Percentiles rank a stretch among this genome's conserved stretches.
Conservation (phyloP, 1,140 invertebrate genomes). For the Orchestia grillus region DNA sequence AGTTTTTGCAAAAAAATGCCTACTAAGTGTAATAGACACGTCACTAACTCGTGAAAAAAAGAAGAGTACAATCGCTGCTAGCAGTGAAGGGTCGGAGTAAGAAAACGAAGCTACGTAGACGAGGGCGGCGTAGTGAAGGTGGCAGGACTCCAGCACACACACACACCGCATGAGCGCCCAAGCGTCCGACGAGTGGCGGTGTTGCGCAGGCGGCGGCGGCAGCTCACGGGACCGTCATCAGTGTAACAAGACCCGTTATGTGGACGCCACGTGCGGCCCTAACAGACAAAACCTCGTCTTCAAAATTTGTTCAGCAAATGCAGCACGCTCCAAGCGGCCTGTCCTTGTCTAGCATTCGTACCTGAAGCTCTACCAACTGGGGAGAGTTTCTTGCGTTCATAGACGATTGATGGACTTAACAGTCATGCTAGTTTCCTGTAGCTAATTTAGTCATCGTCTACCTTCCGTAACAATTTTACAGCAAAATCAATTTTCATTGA, state of each 20-base stretch:
- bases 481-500: too few species aligned
- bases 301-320: neutral
- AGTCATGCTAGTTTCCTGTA: too few species aligned
- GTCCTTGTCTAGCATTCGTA: neutral
- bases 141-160: neutral
- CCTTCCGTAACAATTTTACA: too few species aligned
- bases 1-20: too few species aligned
- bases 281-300: neutral
- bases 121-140: neutral
- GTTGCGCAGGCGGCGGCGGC: neutral
- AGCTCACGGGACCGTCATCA: neutral
- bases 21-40: too few species aligned
- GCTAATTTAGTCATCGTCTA: too few species aligned
- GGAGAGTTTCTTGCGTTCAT: neutral
- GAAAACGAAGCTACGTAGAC: neutral
- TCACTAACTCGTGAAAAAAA: too few species aligned
- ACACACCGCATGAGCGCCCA: constrained; percentile 20
- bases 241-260: neutral
- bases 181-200: neutral
- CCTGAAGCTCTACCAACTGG: neutral
- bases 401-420: too few species aligned
- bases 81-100: neutral
- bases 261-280: neutral
- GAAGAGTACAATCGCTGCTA: neutral
- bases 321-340: neutral